Conservation (phyloP, 2,113 vertebrate species). For the Nothocercus nigrocapillus region DNA sequence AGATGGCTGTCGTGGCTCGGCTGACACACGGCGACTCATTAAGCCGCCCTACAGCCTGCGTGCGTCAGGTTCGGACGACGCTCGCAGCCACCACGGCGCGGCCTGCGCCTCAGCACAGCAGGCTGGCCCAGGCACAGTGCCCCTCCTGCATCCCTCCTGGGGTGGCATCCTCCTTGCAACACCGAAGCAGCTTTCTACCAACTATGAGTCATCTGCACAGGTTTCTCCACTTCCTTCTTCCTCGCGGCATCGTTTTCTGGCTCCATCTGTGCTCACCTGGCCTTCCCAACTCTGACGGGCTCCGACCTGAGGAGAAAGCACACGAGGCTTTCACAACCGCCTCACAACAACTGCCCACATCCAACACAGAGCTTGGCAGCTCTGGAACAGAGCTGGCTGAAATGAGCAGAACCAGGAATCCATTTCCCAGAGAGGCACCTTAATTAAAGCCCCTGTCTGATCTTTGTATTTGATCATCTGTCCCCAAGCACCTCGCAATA, state of each 20-base stretch:
- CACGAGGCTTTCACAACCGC: not conserved
- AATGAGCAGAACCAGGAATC: not conserved
- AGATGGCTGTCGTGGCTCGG: fast-evolving
- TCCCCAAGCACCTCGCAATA: not conserved
- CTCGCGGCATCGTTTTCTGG: not conserved
- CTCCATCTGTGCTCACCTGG: not conserved
- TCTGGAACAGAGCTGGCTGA: not conserved
- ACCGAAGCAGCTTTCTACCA: fast-evolving
- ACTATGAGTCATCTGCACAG: not conserved
- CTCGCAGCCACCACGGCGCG: not conserved
- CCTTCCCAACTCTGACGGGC: not conserved
- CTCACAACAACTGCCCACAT: not conserved
- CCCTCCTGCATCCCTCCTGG: not conserved
- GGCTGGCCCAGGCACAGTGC: not conserved
- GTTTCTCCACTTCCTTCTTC: not conserved
- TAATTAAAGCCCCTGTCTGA: not conserved
- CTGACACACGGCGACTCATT: not conserved
- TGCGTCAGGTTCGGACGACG: not conserved
- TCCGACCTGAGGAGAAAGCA: not conserved
- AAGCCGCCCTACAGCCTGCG: not conserved
- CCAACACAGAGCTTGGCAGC: not conserved
- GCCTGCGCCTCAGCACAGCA: not conserved
- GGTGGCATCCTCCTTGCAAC: fast-evolving
- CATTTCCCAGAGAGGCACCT: not conserved
- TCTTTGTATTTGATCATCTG: not conserved